Conservation (phyloP, 2,113 vertebrate species). For the Eleginops maclovinus region DNA sequence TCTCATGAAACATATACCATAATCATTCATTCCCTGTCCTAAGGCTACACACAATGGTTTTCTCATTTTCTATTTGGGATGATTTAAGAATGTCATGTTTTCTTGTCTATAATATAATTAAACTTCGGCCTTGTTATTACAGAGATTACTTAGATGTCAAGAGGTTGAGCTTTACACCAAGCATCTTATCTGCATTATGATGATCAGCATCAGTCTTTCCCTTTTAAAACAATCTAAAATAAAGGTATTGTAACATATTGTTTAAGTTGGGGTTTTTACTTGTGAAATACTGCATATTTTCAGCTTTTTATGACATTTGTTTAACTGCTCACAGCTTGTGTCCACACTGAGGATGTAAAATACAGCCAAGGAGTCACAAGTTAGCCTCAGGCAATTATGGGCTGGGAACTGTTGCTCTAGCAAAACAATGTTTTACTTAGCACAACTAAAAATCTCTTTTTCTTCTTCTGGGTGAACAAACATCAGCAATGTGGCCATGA, state of each 20-base stretch:
- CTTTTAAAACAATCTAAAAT: not conserved
- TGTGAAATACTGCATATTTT: not conserved
- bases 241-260: not conserved
- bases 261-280: not conserved
- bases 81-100: no score
- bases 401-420: not conserved
- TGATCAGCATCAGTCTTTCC: not conserved
- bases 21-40: not conserved
- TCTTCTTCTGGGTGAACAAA: not conserved
- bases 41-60: no score
- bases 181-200: slow-evolving; percentile 4
- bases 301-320: not conserved
- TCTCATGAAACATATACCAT: not conserved
- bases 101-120: no score
- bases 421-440: not conserved
- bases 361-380: not conserved
- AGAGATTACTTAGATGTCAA: slow-evolving; percentile 12
- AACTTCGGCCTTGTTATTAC: not conserved
- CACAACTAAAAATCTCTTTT: not conserved
- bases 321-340: not conserved
- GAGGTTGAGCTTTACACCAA: not conserved
- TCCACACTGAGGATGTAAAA: not conserved
- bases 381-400: not conserved
- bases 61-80: no score
- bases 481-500: not conserved